These are phyloP conservation scores for Eupithecia exiguata DNA, from an alignment of 2,888 invertebrate species.

Conservation along the genomic window DNA sequence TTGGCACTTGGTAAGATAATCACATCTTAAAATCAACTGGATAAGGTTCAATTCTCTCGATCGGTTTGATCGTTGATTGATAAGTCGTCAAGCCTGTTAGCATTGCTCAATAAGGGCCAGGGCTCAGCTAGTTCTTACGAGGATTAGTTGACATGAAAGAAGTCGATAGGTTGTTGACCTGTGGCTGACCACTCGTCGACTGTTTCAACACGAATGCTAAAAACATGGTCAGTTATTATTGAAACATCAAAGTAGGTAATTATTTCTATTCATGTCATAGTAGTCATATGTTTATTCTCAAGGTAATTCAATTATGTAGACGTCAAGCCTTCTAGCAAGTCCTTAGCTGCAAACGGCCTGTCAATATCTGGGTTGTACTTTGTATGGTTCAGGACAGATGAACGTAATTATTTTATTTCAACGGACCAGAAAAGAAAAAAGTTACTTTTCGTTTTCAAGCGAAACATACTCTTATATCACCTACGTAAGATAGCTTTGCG, in stretches of 20 bases:
- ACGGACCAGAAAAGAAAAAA: constrained; percentile 52
- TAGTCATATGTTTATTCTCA: constrained; percentile 10
- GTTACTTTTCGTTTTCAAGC: too few relatives aligned
- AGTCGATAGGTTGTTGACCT: constrained; percentile 34
- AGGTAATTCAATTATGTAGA: constrained; percentile 31
- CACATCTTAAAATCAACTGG: constrained; percentile 20
- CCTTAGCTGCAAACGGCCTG: constrained; percentile 38
- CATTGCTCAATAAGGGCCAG: constrained; percentile 38
- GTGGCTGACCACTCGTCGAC: constrained; percentile 18
- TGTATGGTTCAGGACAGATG: constrained; percentile 61
- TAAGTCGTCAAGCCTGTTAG: constrained; percentile 37
- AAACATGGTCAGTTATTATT: constrained; percentile 9
- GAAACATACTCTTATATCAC: too few relatives aligned
- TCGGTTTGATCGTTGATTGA: constrained; percentile 35
- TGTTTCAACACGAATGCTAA: constrained; percentile 21
- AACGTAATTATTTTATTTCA: constrained; percentile 75
- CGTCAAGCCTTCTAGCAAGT: constrained; percentile 32
- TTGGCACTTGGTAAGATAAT: constrained; percentile 11
- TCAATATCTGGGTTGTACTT: constrained; percentile 59
- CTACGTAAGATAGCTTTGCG: too few relatives aligned
- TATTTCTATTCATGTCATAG: constrained; percentile 17
- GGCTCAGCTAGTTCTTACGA: constrained; percentile 34
- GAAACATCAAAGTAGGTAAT: constrained; percentile 8
- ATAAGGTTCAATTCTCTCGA: constrained; percentile 28
- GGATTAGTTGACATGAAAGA: constrained; percentile 33